These are phyloP conservation scores for Halocynthia roretzi DNA, from an alignment of 23 tunicate genomes.

Conservation along the genomic window DNA sequence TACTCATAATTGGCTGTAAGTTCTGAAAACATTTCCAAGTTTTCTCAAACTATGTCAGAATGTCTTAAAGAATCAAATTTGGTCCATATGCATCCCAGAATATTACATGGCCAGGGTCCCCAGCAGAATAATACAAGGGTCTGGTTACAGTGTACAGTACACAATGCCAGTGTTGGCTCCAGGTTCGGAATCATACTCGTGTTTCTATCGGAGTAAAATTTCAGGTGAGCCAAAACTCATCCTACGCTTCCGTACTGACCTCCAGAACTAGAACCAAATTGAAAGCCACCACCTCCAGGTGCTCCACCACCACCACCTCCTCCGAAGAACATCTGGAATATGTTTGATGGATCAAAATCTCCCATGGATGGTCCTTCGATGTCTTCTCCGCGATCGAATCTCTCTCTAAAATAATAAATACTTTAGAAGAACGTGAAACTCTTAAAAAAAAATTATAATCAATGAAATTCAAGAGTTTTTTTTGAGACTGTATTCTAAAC, in stretches of 20 bases:
- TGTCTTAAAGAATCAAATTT: too few species aligned
- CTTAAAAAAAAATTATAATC: too few species aligned
- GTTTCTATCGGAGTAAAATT: slow-evolving; percentile 25
- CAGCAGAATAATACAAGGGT: too few species aligned
- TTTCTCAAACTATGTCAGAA: too few species aligned
- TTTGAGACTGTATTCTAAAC: too few species aligned
- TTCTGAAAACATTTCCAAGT: too few species aligned
- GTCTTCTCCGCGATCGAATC: slow-evolving; percentile 87
- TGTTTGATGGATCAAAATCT: slow-evolving; percentile 80
- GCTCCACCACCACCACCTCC: slow-evolving; percentile 59
- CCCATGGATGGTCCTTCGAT: slow-evolving; percentile 79
- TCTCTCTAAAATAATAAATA: slow-evolving; percentile 28
- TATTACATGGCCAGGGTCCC: too few species aligned
- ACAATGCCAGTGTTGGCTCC: not conserved
- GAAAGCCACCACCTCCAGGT: slow-evolving; percentile 19
- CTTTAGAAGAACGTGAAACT: too few species aligned
- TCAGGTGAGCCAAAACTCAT: slow-evolving; percentile 12
- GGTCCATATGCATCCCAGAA: too few species aligned
- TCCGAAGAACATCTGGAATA: slow-evolving; percentile 92
- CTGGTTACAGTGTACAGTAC: too few species aligned
- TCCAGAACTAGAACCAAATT: slow-evolving; percentile 7
- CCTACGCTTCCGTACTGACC: not conserved
- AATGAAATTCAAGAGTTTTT: too few species aligned
- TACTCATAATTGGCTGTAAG: slow-evolving; percentile 68
- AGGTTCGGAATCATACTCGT: not conserved